Evolutionary conservation across 2,888 invertebrate species (phyloP), one percentile per base, ranked within the genome.

Genomic region (Amblyjoppa proteus): DNA sequence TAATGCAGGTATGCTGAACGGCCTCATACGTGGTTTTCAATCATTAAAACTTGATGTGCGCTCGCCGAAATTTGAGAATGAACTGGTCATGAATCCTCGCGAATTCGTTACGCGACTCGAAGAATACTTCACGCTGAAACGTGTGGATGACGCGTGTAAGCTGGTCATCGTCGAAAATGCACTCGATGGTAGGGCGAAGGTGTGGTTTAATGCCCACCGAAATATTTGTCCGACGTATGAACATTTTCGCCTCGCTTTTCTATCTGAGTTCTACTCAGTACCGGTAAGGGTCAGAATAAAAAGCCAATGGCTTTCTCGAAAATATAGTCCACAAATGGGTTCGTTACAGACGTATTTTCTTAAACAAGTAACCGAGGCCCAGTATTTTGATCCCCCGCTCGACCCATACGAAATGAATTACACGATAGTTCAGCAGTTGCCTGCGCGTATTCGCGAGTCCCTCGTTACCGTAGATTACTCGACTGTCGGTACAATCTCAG

Each of bases 241-340:
- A 41, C 4, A 16, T 0, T 86, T 86, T 64, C 74, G 69, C 31
- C 16, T 1, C 7, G 73, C 61, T 0, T 86, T 83, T 58, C 11
- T 28, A 1, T 34, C 73, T 9, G 77, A 83, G 16, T 86, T 86
- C 64, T 83, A 81, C 56, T 81, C 86, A 3, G 64, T 86, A 5
- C 79, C 79, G 13, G 41, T 80, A 5, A 34, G 49, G n/a, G 53
- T 83, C 16, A n/a, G 41, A 28, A 64, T 75, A 0, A 80, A 84
- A 53, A 74, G 41, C 16, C 16, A 31, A 3, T 84, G 83, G 80
- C 7, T 25, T 0, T 25, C 69, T 5, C 66, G 75, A 6, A 38
- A 51, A n/a, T 80, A 80, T n/a, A 80, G 34, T n/a, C 9, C 68
- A 4, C 49, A 80, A 38, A 64, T 77, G 13, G 85, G 81, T 2